These are phyloP conservation scores for Heliconius hermathena DNA, from an alignment of 1,140 invertebrate species.

Conservation along the genomic window DNA sequence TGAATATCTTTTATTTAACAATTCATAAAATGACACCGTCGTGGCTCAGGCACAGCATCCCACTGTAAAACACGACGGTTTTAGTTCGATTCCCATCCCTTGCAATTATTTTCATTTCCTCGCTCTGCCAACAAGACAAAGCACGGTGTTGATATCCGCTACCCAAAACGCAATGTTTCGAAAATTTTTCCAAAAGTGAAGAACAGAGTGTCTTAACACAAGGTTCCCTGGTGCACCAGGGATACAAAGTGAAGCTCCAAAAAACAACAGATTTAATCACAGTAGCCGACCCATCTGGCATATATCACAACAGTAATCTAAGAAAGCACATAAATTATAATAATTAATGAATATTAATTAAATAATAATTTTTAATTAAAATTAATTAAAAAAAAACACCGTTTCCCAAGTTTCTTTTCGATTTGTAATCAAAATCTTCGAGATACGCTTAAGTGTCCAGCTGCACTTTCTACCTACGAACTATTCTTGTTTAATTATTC, in stretches of 20 bases:
- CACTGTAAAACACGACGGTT: no score
- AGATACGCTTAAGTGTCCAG: constrained; percentile 14
- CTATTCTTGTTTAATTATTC: constrained; percentile 28
- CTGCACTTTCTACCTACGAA: constrained; percentile 9
- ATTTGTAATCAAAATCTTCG: constrained; percentile 5
- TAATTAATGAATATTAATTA: constrained; percentile 6
- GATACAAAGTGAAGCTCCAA: neutral
- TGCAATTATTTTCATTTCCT: no score
- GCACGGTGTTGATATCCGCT: no score
- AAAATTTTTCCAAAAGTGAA: no score
- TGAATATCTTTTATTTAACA: no score
- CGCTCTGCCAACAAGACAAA: no score
- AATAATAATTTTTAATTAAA: constrained; percentile 7
- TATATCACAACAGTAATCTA: neutral
- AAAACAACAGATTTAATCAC: neutral
- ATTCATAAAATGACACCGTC: no score
- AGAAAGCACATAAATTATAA: neutral
- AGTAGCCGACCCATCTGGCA: neutral
- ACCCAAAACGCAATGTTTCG: no score
- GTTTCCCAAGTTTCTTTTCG: neutral
- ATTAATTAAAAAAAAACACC: neutral
- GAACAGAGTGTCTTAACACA: no score
- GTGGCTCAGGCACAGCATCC: no score
- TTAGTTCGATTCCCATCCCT: no score
- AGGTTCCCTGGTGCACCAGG: no score